These are phyloP conservation scores for Halcyon badia DNA, from an alignment of 2,797 vertebrate species.

Conservation along the genomic window DNA sequence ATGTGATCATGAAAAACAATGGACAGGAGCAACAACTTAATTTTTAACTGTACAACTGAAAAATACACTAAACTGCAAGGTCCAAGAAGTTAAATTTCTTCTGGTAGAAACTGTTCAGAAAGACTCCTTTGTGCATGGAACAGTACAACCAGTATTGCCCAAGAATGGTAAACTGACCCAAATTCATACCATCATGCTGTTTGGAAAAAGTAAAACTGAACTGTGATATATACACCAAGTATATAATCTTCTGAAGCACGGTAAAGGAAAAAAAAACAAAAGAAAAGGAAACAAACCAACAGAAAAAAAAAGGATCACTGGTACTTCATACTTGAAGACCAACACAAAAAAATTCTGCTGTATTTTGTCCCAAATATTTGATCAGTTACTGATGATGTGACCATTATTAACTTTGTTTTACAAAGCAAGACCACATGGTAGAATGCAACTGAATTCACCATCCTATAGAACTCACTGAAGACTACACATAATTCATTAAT, in stretches of 20 bases:
- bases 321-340: neutral
- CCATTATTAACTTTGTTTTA: neutral
- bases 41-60: neutral
- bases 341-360: neutral
- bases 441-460: neutral
- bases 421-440: neutral
- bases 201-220: neutral
- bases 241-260: neutral
- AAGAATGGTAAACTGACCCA: neutral
- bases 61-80: neutral
- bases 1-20: neutral
- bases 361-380: neutral
- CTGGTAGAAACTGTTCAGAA: neutral
- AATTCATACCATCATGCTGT: neutral
- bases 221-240: neutral
- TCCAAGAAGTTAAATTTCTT: neutral
- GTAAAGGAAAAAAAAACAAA: neutral
- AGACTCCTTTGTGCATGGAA: neutral
- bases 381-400: neutral
- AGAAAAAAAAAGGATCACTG: neutral
- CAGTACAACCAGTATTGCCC: neutral
- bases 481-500: neutral
- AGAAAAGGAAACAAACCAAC: neutral
- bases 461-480: neutral
- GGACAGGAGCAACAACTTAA: neutral